Evolutionary conservation across 1,140 invertebrate genomes (phyloP).

Genomic region (Vanessa atalanta): DNA sequence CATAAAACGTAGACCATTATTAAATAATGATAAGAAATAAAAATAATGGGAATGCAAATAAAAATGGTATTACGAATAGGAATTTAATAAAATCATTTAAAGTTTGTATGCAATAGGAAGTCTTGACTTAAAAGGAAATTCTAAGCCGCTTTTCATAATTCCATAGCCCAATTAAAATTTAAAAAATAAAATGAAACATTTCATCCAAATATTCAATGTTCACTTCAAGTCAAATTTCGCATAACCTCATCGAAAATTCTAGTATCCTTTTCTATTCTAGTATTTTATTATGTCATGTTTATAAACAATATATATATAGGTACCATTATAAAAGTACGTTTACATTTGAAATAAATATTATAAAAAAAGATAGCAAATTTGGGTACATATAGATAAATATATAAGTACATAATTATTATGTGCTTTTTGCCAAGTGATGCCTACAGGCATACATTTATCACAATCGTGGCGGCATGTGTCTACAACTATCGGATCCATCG

Average conservation of each 20-base stretch:
- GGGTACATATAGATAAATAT: background rate
- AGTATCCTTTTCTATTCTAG: background rate
- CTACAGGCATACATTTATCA: background rate
- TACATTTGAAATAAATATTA: background rate
- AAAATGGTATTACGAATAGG: constrained; percentile 7
- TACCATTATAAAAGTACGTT: background rate
- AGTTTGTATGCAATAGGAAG: background rate
- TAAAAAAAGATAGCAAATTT: background rate
- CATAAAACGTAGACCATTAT: constrained; percentile 75
- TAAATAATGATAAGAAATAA: constrained; percentile 34
- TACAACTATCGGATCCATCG: background rate
- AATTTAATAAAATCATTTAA: background rate
- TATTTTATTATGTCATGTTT: background rate
- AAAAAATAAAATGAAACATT: background rate
- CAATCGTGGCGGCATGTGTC: background rate
- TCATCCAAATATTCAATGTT: background rate
- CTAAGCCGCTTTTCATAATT: background rate
- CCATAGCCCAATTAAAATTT: constrained; percentile 4
- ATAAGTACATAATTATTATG: background rate
- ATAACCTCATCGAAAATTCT: too few species aligned
- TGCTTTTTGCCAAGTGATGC: background rate
- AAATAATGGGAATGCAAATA: constrained; percentile 38
- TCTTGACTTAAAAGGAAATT: constrained; percentile 2
- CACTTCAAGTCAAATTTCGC: too few species aligned
- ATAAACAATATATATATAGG: background rate